These are phyloP conservation scores for Unio pictorum DNA, from an alignment of 2,888 invertebrate species.

Conservation along the genomic window DNA sequence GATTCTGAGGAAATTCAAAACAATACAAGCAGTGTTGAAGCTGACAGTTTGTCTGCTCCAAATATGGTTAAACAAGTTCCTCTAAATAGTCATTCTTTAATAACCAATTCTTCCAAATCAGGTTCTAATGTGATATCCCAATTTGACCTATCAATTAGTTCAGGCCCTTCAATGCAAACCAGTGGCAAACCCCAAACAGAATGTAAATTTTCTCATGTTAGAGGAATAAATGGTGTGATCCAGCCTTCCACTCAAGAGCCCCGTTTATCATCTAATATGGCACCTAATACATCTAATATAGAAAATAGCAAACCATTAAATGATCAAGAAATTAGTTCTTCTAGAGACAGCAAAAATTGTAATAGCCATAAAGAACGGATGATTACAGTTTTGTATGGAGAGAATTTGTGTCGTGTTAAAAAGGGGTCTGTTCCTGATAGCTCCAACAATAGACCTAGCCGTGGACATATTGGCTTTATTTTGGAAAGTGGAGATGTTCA, in stretches of 20 bases:
- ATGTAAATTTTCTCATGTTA: constrained; percentile 15
- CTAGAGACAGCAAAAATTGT: too few species aligned
- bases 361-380: too few species aligned
- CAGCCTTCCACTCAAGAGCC: constrained; percentile 12
- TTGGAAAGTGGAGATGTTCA: constrained; percentile 23
- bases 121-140: background rate
- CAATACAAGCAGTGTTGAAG: constrained; percentile 5
- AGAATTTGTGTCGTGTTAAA: constrained; percentile 24
- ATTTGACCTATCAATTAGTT: background rate
- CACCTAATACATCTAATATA: background rate
- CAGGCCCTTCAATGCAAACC: background rate
- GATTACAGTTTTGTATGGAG: constrained; percentile 35
- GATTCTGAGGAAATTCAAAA: constrained; percentile 6
- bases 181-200: background rate
- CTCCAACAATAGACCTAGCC: constrained; percentile 31
- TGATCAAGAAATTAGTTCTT: too few species aligned
- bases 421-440: constrained; percentile 25
- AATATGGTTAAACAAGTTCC: constrained; percentile 9
- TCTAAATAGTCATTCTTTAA: constrained; percentile 7
- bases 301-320: too few species aligned
- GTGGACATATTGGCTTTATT: constrained; percentile 28
- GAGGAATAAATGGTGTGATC: constrained; percentile 30
- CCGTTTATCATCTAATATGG: background rate
- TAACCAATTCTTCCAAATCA: background rate
- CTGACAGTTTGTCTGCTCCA: constrained; percentile 9